Percentiles rank a stretch among this genome's conserved stretches.
Evolutionary conservation across 1,140 invertebrate species (phyloP).

Genomic region (Nylanderia fulva): DNA sequence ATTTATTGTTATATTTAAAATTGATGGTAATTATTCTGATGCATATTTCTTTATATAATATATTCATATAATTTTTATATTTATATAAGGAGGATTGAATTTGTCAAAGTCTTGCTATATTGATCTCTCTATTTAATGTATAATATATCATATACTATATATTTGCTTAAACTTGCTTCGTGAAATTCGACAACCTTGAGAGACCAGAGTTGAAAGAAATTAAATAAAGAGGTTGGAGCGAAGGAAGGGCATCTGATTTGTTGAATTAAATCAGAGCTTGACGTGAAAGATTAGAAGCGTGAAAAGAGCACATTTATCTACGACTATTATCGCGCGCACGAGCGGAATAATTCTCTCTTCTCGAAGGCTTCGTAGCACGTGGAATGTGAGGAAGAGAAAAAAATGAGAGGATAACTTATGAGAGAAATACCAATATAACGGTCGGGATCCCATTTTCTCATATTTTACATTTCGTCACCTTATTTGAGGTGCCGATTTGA

Average conservation of each 20-base stretch:
- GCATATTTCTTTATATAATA: neutral
- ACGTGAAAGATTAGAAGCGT: slow-evolving; percentile 9
- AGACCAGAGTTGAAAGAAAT: slow-evolving; percentile 28
- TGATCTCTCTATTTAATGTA: neutral
- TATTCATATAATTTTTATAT: no score
- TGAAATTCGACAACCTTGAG: neutral
- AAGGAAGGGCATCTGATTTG: neutral
- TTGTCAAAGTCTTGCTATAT: neutral
- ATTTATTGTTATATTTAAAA: neutral
- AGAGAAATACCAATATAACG: neutral
- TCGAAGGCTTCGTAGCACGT: neutral
- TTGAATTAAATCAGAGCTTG: neutral
- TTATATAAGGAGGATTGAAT: neutral
- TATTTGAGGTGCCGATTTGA: neutral
- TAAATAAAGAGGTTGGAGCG: slow-evolving; percentile 9
- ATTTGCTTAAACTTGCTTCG: neutral
- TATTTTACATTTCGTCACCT: slow-evolving; percentile 32
- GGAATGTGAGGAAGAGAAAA: neutral
- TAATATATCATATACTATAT: neutral
- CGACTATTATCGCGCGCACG: neutral
- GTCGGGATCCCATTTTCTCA: neutral
- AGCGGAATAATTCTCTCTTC: slow-evolving; percentile 32
- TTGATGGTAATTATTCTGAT: neutral
- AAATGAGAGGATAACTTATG: neutral
- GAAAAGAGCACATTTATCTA: slow-evolving; percentile 22